Conservation (phyloP, 2,888 invertebrate species). For the Meloe dianella region DNA sequence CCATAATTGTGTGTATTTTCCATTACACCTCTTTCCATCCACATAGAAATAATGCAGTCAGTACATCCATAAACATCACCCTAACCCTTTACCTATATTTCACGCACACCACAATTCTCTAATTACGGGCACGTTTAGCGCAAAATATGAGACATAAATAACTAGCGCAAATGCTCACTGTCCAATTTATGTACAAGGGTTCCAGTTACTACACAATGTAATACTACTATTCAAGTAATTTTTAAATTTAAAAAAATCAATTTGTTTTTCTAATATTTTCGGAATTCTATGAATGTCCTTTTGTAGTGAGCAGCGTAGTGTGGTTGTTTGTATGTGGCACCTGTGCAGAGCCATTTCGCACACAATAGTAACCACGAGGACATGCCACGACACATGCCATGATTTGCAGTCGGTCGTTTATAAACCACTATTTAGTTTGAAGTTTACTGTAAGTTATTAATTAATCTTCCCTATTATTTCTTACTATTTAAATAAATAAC, state of each 20-base stretch:
- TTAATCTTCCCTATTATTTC: conserved; percentile 15
- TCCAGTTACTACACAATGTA: neutral
- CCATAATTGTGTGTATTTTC: conserved; percentile 25
- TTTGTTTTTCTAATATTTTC: too few relatives aligned
- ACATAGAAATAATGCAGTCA: conserved; percentile 43
- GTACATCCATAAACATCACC: conserved; percentile 49
- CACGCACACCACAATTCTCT: conserved; percentile 60
- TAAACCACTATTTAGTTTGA: conserved; percentile 17
- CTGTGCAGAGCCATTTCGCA: conserved; percentile 33
- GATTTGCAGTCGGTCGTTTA: conserved; percentile 33
- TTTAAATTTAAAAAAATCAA: too few relatives aligned
- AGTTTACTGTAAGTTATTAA: neutral
- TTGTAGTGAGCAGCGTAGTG: neutral
- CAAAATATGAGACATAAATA: conserved; percentile 61
- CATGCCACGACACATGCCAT: conserved; percentile 30
- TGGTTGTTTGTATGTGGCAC: conserved; percentile 29
- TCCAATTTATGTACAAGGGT: conserved; percentile 52
- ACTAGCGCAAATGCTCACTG: conserved; percentile 57
- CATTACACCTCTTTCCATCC: conserved; percentile 40
- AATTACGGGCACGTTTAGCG: conserved; percentile 60
- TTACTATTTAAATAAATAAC: neutral
- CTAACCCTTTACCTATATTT: conserved; percentile 56
- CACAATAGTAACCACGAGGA: conserved; percentile 34
- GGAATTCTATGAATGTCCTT: conserved; percentile 33
- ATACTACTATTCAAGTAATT: conserved; percentile 39